These are phyloP conservation scores for Rhopalosiphum maidis DNA, from an alignment of 1,140 invertebrate genomes.

Conservation along the genomic window DNA sequence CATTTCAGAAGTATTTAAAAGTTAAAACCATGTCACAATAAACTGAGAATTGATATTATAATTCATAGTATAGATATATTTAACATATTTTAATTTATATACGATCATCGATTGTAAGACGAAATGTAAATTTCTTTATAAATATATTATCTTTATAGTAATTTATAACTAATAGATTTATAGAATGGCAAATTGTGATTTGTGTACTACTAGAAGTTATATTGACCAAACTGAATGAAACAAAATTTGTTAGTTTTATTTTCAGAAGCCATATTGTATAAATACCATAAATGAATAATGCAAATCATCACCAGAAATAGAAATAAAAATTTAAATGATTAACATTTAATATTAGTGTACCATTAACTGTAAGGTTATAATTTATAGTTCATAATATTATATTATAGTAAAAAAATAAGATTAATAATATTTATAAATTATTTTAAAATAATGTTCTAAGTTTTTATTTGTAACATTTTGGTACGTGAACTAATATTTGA, in stretches of 20 bases:
- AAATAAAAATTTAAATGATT: background rate
- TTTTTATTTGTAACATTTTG: background rate
- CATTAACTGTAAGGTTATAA: too few relatives aligned
- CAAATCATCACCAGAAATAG: background rate
- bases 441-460: background rate
- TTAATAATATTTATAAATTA: background rate
- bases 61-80: background rate
- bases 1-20: background rate
- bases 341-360: background rate
- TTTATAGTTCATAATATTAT: background rate
- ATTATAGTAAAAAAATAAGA: too few relatives aligned
- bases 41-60: background rate
- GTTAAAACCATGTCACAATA: too few relatives aligned
- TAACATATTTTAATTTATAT: background rate
- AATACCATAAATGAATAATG: background rate
- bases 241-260: background rate
- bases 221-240: background rate
- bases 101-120: background rate
- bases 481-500: background rate
- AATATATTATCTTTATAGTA: background rate
- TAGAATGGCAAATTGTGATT: background rate
- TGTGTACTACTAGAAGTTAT: background rate
- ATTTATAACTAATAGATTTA: background rate
- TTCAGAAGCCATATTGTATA: background rate
- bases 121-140: background rate